Evolutionary conservation across 2,113 vertebrate genomes (phyloP), one percentile per base, ranked within the genome.

Genomic region (Percina caprodes): DNA sequence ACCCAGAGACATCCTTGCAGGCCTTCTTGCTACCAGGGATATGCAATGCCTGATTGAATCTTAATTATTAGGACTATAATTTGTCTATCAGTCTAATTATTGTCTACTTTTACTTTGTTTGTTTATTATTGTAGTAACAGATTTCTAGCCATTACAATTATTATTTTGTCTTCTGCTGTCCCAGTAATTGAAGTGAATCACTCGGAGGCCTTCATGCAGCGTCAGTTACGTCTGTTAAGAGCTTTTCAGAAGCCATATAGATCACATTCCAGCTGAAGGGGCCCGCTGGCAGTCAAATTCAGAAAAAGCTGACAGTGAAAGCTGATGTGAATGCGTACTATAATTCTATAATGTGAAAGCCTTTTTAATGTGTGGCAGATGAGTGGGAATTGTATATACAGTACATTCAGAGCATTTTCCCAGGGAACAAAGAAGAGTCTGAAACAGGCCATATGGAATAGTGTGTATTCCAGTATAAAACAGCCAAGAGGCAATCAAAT

Each of bases 291-390:
- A 74, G 51, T 68, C 15, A 0, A n/a, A 82, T 72, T 67, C 65
- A 80, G 55, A 73, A 55, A 79, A 55, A 60, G 21, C 56, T 76
- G 77, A 84, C 72, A 88, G 62, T 39, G 61, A 76, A 80, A 67
- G 76, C 76, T 78, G 80, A 82, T 73, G 76, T 70, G 69, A 82
- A 86, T 33, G 74, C 48, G 66, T 78, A 80, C n/a, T 69, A 72
- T 82, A 88, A 76, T 62, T 79, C 65, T 69, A 72, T 71, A 82
- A 78, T 70, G 59, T 68, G 48, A 70, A 85, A 82, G 71, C 26
- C 35, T 42, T 46, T 52, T 68, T 83, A 92, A 88, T 83, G 68
- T 82, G 77, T 55, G 78, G 84, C 83, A 87, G 78, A 89, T 87
- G 78, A 82, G 75, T 65, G 77, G 72, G 86, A 82, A 87, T 60